A percentile compares a stretch with the other conserved stretches of the same genome.
Evolutionary conservation across 2,113 vertebrate genomes (phyloP).

Genomic region (Neolamprologus devosi): DNA sequence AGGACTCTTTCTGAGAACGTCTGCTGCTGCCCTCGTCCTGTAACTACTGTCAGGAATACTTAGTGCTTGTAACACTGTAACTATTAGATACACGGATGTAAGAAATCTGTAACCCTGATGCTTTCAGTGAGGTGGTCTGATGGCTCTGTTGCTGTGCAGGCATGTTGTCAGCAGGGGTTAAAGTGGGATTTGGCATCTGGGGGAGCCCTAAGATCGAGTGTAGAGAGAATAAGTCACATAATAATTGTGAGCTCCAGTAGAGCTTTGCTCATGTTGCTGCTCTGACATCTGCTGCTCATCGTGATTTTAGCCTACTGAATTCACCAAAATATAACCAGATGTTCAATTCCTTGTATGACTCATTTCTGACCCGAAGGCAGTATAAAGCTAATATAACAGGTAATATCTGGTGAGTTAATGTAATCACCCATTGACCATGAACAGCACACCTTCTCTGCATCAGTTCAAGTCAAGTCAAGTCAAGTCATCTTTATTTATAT

Average conservation of each 20-base stretch:
- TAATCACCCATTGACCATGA: not conserved
- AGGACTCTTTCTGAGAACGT: not conserved
- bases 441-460: not conserved
- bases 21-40: not conserved
- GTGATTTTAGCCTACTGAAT: not conserved
- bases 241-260: not conserved
- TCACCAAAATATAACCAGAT: no score
- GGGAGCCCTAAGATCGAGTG: not conserved
- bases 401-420: not conserved
- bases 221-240: not conserved
- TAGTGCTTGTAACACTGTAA: not conserved
- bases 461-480: not conserved
- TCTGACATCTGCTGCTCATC: not conserved
- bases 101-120: not conserved
- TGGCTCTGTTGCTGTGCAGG: not conserved
- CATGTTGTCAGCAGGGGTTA: not conserved
- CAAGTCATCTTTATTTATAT: no score
- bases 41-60: not conserved
- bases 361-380: not conserved
- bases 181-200: not conserved
- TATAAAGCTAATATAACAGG: not conserved
- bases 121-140: not conserved
- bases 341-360: not conserved
- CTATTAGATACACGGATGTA: not conserved
- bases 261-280: not conserved